phyloP scores from a whole-genome alignment of 2,888 invertebrate species.

The Nineta flava region DNA sequence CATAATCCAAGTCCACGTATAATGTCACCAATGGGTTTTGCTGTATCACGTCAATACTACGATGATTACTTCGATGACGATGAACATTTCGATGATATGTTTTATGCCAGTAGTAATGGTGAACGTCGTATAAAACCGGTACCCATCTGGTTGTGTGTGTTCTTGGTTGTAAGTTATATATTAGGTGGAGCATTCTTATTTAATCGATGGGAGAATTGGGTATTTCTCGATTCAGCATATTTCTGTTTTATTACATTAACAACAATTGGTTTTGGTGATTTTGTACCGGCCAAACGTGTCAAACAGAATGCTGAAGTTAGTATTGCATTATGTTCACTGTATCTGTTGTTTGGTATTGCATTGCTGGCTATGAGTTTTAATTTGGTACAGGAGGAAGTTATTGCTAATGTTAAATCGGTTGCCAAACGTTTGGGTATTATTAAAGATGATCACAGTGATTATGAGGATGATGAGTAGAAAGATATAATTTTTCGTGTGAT shows the following conservation, averaged over 20 bases:
- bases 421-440: constrained; percentile 78
- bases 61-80: constrained; percentile 43
- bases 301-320: constrained; percentile 34
- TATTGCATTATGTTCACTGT: constrained; percentile 78
- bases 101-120: constrained; percentile 17
- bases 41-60: constrained; percentile 40
- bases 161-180: constrained; percentile 78
- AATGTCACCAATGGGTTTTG: constrained; percentile 53
- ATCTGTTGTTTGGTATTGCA: constrained; percentile 87
- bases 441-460: constrained; percentile 51
- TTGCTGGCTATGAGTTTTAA: constrained; percentile 93
- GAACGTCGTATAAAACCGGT: constrained; percentile 47
- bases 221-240: constrained; percentile 74
- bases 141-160: constrained; percentile 79
- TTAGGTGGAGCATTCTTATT: constrained; percentile 78
- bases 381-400: constrained; percentile 86
- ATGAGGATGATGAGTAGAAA: constrained; percentile 29
- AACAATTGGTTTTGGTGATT: constrained; percentile 85
- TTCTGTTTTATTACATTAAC: constrained; percentile 90
- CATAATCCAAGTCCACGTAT: constrained; percentile 36
- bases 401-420: constrained; percentile 71
- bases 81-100: constrained; percentile 29
- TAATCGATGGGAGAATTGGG: constrained; percentile 74
- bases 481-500: too few relatives aligned
- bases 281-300: constrained; percentile 68